Evolutionary conservation across 2,888 invertebrate species (phyloP), one percentile per base, ranked within the genome.

Genomic region (Coelinius sp.): DNA sequence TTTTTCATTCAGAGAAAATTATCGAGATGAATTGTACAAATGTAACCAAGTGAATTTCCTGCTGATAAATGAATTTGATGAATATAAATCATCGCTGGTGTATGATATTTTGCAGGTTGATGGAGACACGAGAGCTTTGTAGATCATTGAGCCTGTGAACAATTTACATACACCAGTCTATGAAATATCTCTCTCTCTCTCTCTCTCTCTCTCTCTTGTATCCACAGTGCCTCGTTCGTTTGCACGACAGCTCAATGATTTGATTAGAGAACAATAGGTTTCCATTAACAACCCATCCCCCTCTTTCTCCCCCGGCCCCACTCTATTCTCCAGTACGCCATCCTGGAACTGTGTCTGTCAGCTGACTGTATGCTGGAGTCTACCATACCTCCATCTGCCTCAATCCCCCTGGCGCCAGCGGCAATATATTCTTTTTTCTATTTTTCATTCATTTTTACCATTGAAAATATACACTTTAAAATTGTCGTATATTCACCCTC

Each of bases 201-300:
- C 27, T 56, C 67, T 74, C 56, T 41, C 20, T 59, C n/a, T 12
- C 49, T 20, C 46, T 49, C 46, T 20, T 49, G 46, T 49, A 49
- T 49, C 46, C 10, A 49, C 20, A 49, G 70, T 27, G 46, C 44
- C 63, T 66, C 56, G 73, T 68, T 41, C 69, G 65, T 75, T 65
- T 73, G 70, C 65, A 66, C 75, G 80, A 81, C 80, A 82, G 83
- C 83, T 85, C 84, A 87, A 86, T 86, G 85, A 87, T 87, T 87
- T 86, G 86, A 87, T 87, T 86, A 86, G 84, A 85, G 86, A 86
- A 87, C 87, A 86, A 87, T 86, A 84, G 86, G 82, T 85, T 87
- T 86, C 86, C 86, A 87, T 87, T 86, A 87, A 87, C 86, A 85
- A 83, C 79, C 80, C 82, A 80, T 79, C 75, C 75, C 65, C 77